Evolutionary conservation across 2,797 vertebrate species (phyloP).

Genomic region (Pseudochaenichthys georgianus): DNA sequence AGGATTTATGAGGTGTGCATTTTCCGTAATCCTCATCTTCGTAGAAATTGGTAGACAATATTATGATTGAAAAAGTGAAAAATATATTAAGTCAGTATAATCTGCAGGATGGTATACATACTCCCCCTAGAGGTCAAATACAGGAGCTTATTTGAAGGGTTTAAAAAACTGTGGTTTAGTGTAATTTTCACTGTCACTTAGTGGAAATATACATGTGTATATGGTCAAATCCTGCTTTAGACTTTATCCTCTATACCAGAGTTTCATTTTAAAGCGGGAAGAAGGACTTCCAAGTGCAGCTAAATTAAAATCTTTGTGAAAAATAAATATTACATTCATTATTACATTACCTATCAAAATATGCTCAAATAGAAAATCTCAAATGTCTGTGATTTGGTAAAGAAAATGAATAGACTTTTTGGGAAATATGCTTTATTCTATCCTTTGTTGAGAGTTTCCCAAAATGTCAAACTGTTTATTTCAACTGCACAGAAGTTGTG

Average conservation of each 20-base stretch:
- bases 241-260: neutral
- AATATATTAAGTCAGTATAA: neutral
- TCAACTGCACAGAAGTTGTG: neutral
- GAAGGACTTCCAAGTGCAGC: no score
- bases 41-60: no score
- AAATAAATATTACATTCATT: no score
- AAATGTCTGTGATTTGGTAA: no score
- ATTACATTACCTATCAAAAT: no score
- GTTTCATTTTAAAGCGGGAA: neutral
- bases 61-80: neutral
- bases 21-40: neutral
- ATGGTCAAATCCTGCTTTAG: neutral
- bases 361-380: no score
- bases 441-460: neutral
- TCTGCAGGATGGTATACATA: slow-evolving; percentile 27
- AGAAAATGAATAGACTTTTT: neutral
- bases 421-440: neutral
- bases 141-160: slow-evolving; percentile 6
- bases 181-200: neutral
- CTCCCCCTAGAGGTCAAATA: slow-evolving; percentile 63
- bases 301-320: no score
- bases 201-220: neutral
- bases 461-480: neutral
- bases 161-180: neutral
- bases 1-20: accelerated